These are phyloP conservation scores for Melitaea cinxia DNA, from an alignment of 1,140 invertebrate species.

Conservation along the genomic window DNA sequence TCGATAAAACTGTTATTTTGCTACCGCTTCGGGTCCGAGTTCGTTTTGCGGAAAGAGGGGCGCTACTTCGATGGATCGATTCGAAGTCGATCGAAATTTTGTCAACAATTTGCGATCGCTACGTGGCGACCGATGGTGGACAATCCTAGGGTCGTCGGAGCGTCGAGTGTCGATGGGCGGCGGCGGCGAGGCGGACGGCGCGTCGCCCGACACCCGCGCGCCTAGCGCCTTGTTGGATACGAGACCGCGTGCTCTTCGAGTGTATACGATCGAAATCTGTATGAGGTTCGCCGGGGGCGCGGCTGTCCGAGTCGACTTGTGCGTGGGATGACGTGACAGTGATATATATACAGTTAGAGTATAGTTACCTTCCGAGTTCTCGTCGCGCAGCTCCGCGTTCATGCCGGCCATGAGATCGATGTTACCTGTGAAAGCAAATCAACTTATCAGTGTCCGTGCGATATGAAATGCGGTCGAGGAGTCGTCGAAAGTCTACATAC, in stretches of 20 bases:
- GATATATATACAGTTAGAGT: conserved; percentile 33
- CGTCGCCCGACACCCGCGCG: conserved; percentile 72
- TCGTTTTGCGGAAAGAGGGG: neutral
- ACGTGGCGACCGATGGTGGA: neutral
- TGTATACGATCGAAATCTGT: conserved; percentile 17
- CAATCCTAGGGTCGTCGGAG: conserved; percentile 16
- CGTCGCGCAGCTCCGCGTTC: conserved; percentile 69
- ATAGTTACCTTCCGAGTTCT: conserved; percentile 75
- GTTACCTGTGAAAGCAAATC: conserved; percentile 55
- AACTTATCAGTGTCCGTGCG: neutral
- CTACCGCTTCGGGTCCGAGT: neutral
- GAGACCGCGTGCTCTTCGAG: conserved; percentile 66
- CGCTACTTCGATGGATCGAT: neutral
- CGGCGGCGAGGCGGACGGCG: conserved; percentile 35
- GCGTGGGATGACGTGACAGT: conserved; percentile 73
- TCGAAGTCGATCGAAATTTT: neutral
- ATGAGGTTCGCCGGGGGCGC: conserved; percentile 77
- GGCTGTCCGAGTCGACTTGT: conserved; percentile 79
- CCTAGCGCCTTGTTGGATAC: conserved; percentile 59
- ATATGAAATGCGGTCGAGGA: neutral
- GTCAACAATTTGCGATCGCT: neutral
- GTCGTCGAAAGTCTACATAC: conserved; percentile 36
- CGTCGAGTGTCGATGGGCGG: conserved; percentile 18
- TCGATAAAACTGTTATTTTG: neutral
- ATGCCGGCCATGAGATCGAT: conserved; percentile 75